Base-by-base conservation (phyloP, 2,113 vertebrate species). In the Clinocottus analis region DNA sequence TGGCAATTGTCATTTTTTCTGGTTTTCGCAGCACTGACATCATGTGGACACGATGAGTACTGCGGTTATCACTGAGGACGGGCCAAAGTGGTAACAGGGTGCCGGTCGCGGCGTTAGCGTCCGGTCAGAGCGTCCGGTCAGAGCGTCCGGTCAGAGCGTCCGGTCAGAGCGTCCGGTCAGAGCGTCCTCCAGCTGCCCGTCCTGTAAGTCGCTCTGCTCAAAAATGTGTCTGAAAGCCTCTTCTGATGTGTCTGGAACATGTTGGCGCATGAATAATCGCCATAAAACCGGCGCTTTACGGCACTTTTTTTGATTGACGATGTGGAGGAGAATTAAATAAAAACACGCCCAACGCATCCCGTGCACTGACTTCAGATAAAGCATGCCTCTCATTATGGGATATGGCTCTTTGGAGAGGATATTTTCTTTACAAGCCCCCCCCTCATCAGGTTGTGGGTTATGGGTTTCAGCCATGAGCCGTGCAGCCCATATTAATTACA, bases 21-120 rank as follows among this genome's bases (percentile, higher is more conserved):
- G 29, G 21, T 60, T 33, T 72, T 67, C 61, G 76, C 89, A 79
- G 65, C 75, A 80, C 86, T 94, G 94, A 89, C 93, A 93, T 85
- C 93, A 69, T 84, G 90, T 93, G 94, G 90, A 79, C 25, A 45
- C 2, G 19, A 41, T 29, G 5, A 33, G 87, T 69, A 92, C 39
- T n/a, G n/a, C n/a, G n/a, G n/a, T n/a, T n/a, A n/a, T n/a, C n/a
- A n/a, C n/a, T n/a, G n/a, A n/a, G n/a, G n/a, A n/a, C n/a, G n/a
- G n/a, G n/a, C n/a, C n/a, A n/a, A n/a, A n/a, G n/a, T n/a, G n/a
- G n/a, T n/a, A n/a, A n/a, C n/a, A n/a, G n/a, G n/a, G n/a, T n/a
- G n/a, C n/a, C n/a, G n/a, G n/a, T n/a, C n/a, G n/a, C n/a, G n/a
- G n/a, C n/a, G n/a, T n/a, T n/a, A n/a, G n/a, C n/a, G n/a, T n/a